Conservation (phyloP, 2,797 vertebrate genomes). For the Melanotaenia parkinsoni region DNA sequence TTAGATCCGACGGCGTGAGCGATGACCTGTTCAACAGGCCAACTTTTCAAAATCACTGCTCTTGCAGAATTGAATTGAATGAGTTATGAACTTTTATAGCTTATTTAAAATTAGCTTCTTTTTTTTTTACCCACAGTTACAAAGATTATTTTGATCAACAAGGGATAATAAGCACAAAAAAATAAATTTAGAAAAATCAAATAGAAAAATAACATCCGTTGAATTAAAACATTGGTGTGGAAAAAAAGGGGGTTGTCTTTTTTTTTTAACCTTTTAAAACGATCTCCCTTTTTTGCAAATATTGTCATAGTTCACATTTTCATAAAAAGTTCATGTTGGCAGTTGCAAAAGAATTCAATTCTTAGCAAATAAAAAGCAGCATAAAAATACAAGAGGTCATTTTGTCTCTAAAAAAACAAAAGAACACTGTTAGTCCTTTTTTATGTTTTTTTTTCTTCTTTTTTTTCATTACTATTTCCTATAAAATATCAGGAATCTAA, state of each 20-base stretch:
- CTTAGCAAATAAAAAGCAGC: conserved; percentile 91
- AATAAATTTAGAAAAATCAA: conserved; percentile 84
- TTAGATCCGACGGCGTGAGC: conserved; percentile 56
- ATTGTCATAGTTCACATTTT: conserved; percentile 88
- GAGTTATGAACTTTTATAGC: conserved; percentile 66
- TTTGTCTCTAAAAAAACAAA: conserved; percentile 88
- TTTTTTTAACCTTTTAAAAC: conserved; percentile 79
- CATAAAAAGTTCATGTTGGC: conserved; percentile 89
- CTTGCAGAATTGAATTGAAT: conserved; percentile 59
- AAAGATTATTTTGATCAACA: conserved; percentile 80
- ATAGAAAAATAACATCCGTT: conserved; percentile 88
- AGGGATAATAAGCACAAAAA: conserved; percentile 85
- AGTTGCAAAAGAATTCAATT: conserved; percentile 91
- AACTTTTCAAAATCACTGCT: conserved; percentile 63
- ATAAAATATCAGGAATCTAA: conserved; percentile 91
- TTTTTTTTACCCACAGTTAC: conserved; percentile 81
- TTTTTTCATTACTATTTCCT: conserved; percentile 85
- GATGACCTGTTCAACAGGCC: conserved; percentile 78
- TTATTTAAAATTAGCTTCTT: conserved; percentile 61
- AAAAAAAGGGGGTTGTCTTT: conserved; percentile 75
- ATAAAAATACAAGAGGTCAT: conserved; percentile 92
- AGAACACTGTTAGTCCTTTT: conserved; percentile 86
- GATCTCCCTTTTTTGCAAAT: conserved; percentile 88
- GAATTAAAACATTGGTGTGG: conserved; percentile 85
- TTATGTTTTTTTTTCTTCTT: conserved; percentile 77